Evolutionary conservation across 1,140 invertebrate genomes (phyloP).

Genomic region (Aphis gossypii): DNA sequence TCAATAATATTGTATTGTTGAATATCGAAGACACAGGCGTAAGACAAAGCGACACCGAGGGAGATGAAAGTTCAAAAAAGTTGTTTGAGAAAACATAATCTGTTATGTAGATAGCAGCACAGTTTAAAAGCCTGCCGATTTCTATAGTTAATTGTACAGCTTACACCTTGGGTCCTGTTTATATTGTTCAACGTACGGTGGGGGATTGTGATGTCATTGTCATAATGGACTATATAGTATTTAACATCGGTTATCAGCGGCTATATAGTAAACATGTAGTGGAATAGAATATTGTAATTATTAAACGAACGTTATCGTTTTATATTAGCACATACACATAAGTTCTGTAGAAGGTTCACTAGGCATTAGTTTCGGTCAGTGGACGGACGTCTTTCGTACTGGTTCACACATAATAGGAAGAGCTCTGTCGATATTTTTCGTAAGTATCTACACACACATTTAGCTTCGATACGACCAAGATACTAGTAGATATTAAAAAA

Average conservation of each 20-base stretch:
- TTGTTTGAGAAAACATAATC: neutral
- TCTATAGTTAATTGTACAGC: neutral
- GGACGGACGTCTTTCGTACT: slow-evolving; percentile 13
- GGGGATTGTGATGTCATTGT: slow-evolving; percentile 43
- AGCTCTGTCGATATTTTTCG: neutral
- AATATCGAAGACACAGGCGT: neutral
- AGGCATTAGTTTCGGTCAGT: slow-evolving; percentile 41
- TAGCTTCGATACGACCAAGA: neutral
- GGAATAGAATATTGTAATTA: slow-evolving; percentile 34
- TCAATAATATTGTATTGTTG: neutral
- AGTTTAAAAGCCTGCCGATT: neutral
- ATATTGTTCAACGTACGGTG: neutral
- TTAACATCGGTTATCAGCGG: slow-evolving; percentile 48
- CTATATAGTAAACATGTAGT: slow-evolving; percentile 38
- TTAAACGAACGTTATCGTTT: slow-evolving; percentile 54
- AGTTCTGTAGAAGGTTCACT: slow-evolving; percentile 27
- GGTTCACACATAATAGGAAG: neutral
- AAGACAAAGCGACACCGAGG: fast-evolving
- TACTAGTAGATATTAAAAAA: neutral
- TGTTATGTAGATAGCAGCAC: slow-evolving; percentile 46
- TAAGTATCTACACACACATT: neutral
- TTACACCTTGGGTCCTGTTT: neutral
- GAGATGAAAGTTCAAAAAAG: neutral
- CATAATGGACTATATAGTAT: slow-evolving; percentile 6
- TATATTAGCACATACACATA: slow-evolving; percentile 49